Evolutionary conservation across 2,888 invertebrate genomes (phyloP).

Genomic region (Epinotia ramella): DNA sequence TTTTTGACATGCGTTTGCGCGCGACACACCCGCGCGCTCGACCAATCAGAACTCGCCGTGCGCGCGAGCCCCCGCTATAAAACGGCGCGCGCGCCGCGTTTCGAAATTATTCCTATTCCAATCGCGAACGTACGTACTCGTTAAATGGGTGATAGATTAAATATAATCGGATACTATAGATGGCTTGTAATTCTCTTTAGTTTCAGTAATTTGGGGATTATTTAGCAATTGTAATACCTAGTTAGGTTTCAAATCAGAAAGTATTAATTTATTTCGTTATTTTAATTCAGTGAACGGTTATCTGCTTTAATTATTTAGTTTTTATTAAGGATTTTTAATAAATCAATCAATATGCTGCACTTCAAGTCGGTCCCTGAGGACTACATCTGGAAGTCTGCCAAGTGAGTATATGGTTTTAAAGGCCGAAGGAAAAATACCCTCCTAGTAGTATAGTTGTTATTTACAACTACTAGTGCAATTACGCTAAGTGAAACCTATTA

Average conservation of each 20-base stretch:
- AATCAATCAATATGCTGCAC: constrained; percentile 72
- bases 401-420: constrained; percentile 64
- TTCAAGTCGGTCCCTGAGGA: constrained; percentile 74
- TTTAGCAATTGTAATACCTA: constrained; percentile 60
- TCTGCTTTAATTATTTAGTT: constrained; percentile 43
- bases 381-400: constrained; percentile 72
- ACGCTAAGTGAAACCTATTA: no score
- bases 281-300: constrained; percentile 43
- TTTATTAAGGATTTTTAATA: constrained; percentile 43
- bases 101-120: constrained; percentile 60
- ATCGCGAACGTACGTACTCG: constrained; percentile 55
- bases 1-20: constrained; percentile 46
- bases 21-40: constrained; percentile 76
- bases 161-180: constrained; percentile 76
- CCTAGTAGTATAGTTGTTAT: no score
- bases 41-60: constrained; percentile 72
- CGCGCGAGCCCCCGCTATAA: constrained; percentile 72
- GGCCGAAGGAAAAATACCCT: no score
- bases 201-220: constrained; percentile 77
- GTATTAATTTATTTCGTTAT: constrained; percentile 53
- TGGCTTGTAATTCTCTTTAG: constrained; percentile 84
- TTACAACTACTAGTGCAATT: no score
- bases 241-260: constrained; percentile 51
- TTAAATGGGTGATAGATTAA: constrained; percentile 83
- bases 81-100: constrained; percentile 62